Evolutionary conservation across 2,113 vertebrate genomes (phyloP).

Genomic region (Dissostichus mawsoni): DNA sequence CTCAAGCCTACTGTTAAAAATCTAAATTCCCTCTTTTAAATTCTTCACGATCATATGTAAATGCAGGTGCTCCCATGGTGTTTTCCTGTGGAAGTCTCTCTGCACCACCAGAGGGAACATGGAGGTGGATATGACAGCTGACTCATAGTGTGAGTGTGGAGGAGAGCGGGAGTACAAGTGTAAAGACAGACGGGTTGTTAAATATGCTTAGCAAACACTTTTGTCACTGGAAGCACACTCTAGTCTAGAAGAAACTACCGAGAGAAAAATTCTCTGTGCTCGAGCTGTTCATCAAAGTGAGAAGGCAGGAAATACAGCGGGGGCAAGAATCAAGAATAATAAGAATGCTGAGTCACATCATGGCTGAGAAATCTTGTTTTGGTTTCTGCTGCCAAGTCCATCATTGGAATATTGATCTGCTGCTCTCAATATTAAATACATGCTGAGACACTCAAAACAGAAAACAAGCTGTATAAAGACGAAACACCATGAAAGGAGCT

Average conservation of each 20-base stretch:
- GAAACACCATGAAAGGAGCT: background rate
- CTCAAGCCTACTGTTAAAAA: no score
- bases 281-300: no score
- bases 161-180: background rate
- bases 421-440: slow-evolving; percentile 33
- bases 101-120: background rate
- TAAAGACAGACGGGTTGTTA: slow-evolving; percentile 1
- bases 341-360: slow-evolving; percentile 1
- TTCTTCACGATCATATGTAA: no score
- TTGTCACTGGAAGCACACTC: slow-evolving; percentile 4
- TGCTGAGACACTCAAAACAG: slow-evolving; percentile 31
- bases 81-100: background rate
- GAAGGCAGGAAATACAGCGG: background rate
- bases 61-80: no score
- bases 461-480: slow-evolving; percentile 8
- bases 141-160: background rate
- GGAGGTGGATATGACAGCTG: slow-evolving; percentile 19
- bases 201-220: slow-evolving; percentile 47
- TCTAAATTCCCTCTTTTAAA: no score
- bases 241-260: no score
- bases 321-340: slow-evolving; percentile 12
- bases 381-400: slow-evolving; percentile 1
- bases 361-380: slow-evolving; percentile 28
- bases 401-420: slow-evolving; percentile 28
- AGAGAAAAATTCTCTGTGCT: no score